Evolutionary conservation across 2,888 invertebrate genomes (phyloP).

Genomic region (Dryobotodes eremita): DNA sequence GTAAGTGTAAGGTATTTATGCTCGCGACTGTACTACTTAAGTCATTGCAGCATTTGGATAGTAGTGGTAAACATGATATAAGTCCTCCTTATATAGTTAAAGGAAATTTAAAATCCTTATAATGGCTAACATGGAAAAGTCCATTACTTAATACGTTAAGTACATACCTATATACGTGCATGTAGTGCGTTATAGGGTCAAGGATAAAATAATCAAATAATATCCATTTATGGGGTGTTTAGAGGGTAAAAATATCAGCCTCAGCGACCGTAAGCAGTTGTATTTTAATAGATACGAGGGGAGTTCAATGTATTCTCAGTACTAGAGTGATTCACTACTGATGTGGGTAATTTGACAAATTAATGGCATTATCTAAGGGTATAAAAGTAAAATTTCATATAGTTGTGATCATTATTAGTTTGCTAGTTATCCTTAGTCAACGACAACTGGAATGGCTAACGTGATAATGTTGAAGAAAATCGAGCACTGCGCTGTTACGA

Average conservation of each 20-base stretch:
- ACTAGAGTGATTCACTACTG: too few relatives aligned
- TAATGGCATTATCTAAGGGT: too few relatives aligned
- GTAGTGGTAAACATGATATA: neutral
- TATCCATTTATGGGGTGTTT: neutral
- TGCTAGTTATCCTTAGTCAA: too few relatives aligned
- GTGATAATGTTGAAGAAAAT: too few relatives aligned
- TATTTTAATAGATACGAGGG: neutral
- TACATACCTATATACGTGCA: neutral
- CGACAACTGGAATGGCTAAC: too few relatives aligned
- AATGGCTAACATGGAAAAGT: neutral
- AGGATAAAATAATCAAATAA: conserved; percentile 23
- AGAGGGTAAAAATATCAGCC: neutral
- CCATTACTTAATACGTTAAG: neutral
- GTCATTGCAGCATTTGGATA: neutral
- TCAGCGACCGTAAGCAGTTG: neutral
- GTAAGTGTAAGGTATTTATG: neutral
- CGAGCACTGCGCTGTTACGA: too few relatives aligned
- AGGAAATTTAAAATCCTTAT: neutral
- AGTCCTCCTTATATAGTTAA: neutral
- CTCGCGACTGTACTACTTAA: neutral
- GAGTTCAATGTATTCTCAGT: too few relatives aligned
- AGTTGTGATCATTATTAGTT: too few relatives aligned
- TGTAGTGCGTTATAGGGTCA: neutral
- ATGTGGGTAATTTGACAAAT: too few relatives aligned
- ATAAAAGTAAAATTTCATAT: too few relatives aligned